A percentile compares a stretch with the other conserved stretches of the same genome.
These are phyloP conservation scores for Oriolus oriolus DNA, from an alignment of 2,113 vertebrate genomes.

Conservation along the genomic window DNA sequence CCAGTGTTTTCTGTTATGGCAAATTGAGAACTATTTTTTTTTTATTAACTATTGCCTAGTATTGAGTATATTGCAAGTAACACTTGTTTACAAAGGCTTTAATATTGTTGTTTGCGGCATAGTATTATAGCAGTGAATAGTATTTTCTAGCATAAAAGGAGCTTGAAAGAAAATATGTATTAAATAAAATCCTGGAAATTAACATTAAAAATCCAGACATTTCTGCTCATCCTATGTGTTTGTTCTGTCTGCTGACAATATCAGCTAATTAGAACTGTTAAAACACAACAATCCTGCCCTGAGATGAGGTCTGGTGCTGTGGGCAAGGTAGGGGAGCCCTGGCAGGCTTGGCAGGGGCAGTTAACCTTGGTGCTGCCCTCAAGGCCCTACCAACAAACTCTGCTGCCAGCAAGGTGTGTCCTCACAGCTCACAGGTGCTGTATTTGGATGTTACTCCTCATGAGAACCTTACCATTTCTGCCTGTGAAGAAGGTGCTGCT, in stretches of 20 bases:
- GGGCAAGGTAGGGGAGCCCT: rapidly evolving
- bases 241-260: not conserved
- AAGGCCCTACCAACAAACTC: not conserved
- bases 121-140: not conserved
- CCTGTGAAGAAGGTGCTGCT: not conserved
- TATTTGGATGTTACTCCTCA: not conserved
- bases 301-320: not conserved
- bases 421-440: not conserved
- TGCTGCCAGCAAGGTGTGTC: not conserved
- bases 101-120: not conserved
- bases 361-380: not conserved
- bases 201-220: not conserved
- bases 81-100: not conserved
- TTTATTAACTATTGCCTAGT: not conserved
- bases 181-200: not conserved
- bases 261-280: not conserved
- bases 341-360: not conserved
- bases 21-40: not conserved
- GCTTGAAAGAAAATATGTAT: not conserved
- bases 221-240: not conserved
- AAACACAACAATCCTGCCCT: not conserved
- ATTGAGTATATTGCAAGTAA: not conserved
- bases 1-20: not conserved
- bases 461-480: not conserved
- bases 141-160: not conserved